These are phyloP conservation scores for Peromyscus aztecus DNA, from an alignment of 2,797 vertebrate species.

Conservation along the genomic window DNA sequence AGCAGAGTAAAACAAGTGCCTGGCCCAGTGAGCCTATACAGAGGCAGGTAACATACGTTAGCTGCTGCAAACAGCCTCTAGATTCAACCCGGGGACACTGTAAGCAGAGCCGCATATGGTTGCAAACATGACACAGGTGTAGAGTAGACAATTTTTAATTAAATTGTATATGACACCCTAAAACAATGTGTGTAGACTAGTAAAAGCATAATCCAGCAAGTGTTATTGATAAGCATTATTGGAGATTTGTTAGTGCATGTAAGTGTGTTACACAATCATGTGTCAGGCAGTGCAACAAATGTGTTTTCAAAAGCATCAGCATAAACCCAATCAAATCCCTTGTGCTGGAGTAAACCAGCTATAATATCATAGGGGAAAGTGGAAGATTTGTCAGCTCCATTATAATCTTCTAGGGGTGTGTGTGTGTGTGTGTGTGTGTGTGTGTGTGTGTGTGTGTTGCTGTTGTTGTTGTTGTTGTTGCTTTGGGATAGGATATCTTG, in stretches of 20 bases:
- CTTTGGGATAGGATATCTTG: neutral
- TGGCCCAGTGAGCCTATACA: neutral
- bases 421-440: neutral
- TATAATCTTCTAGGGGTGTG: neutral
- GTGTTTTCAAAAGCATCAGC: neutral
- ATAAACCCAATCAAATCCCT: neutral
- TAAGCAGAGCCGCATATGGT: neutral
- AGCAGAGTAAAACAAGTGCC: neutral
- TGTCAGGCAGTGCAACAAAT: too few relatives aligned
- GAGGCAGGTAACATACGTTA: neutral
- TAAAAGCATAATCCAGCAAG: neutral
- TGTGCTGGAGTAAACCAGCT: neutral
- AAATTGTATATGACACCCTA: neutral
- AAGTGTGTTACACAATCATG: neutral
- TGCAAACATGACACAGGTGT: neutral
- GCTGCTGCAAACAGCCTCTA: fast-evolving
- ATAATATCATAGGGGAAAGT: too few relatives aligned
- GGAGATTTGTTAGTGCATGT: neutral
- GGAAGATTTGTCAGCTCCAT: neutral
- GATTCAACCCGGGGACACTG: neutral
- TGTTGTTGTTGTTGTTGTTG: neutral
- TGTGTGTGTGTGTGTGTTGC: neutral
- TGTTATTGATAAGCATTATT: neutral
- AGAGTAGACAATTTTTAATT: neutral
- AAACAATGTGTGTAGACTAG: neutral